Conservation (phyloP, 2,113 vertebrate genomes). For the Dromaius novaehollandiae region DNA sequence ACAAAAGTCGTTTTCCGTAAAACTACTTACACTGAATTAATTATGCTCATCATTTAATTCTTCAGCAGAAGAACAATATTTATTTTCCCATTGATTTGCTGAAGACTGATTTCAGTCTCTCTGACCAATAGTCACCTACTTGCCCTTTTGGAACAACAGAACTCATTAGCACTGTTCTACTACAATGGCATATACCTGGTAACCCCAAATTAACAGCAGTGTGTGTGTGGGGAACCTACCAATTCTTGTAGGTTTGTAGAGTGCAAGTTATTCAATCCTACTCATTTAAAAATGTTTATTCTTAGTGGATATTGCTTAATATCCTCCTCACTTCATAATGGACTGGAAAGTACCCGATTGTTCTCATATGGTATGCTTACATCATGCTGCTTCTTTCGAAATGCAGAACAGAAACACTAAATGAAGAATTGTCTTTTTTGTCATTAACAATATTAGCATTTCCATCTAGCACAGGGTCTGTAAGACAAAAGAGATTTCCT, state of each 20-base stretch:
- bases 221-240: too few species aligned
- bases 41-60: neutral
- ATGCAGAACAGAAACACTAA: conserved; percentile 23
- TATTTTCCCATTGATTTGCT: neutral
- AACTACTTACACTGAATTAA: neutral
- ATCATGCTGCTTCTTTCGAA: neutral
- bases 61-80: neutral
- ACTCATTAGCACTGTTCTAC: neutral
- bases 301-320: conserved; percentile 1
- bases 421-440: neutral
- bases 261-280: neutral
- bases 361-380: neutral
- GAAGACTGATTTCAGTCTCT: neutral
- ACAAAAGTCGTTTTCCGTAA: neutral
- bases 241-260: neutral
- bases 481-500: neutral
- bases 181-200: neutral
- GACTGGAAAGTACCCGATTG: conserved; percentile 10
- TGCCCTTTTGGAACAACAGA: neutral
- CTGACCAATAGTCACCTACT: neutral
- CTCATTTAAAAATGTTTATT: neutral
- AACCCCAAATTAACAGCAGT: neutral
- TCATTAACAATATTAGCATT: neutral
- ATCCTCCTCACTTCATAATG: neutral
- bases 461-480: neutral